Conservation (phyloP, 2,113 vertebrate species). For the Desmodus rotundus region DNA sequence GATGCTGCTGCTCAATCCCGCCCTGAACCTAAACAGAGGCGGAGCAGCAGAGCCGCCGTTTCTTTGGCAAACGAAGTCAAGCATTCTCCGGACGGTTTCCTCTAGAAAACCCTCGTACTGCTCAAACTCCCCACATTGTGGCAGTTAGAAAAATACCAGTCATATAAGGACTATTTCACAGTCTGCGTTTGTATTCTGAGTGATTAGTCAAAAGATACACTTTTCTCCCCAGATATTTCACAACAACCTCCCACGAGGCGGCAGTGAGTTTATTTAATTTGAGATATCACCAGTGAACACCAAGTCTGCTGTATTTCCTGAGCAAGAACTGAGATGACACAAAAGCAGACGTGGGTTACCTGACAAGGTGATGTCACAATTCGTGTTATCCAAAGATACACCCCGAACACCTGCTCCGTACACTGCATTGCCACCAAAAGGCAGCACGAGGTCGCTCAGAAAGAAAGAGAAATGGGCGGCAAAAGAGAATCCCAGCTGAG, state of each 20-base stretch:
- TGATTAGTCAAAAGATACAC: conserved; percentile 15
- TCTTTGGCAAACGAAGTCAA: background rate
- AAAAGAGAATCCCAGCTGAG: background rate
- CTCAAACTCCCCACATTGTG: background rate
- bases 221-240: background rate
- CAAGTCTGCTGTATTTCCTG: background rate
- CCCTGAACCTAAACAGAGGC: background rate
- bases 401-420: background rate
- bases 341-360: background rate
- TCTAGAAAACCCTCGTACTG: background rate
- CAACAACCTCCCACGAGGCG: background rate
- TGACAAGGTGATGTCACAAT: background rate
- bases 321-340: background rate
- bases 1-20: background rate
- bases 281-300: too few species aligned
- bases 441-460: background rate
- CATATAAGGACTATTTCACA: background rate
- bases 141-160: background rate
- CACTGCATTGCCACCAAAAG: background rate
- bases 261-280: background rate
- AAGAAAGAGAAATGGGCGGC: background rate
- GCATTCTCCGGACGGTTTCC: background rate
- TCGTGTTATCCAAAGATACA: background rate
- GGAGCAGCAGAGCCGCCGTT: background rate
- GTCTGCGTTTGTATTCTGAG: background rate